phyloP scores from a whole-genome alignment of 2,797 vertebrate species.

The Smutsia temminckii region DNA sequence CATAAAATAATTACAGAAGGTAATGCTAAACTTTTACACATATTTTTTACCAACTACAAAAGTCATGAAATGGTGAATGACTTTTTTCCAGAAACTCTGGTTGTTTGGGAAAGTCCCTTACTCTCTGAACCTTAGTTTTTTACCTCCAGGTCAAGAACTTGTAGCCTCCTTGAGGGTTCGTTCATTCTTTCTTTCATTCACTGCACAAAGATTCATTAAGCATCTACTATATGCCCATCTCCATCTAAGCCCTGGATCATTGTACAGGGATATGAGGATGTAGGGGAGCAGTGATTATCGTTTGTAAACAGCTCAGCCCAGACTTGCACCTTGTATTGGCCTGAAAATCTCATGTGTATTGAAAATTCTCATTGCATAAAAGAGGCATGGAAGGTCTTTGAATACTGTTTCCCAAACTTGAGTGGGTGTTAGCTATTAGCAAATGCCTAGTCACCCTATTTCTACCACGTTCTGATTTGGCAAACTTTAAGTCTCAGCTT shows the following conservation, averaged over 20 bases:
- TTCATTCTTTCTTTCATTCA: not conserved
- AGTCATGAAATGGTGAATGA: not conserved
- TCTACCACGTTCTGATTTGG: not conserved
- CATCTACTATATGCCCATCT: not conserved
- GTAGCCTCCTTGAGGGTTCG: not conserved
- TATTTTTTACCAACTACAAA: not conserved
- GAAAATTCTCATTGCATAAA: not conserved
- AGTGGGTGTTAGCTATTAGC: not conserved
- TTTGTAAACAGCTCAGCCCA: not conserved
- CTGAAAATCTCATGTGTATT: not conserved
- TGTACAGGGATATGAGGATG: not conserved
- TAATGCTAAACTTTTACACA: not conserved
- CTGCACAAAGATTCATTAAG: conserved; percentile 9
- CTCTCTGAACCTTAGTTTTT: conserved; percentile 20
- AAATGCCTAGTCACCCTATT: not conserved
- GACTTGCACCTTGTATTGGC: not conserved
- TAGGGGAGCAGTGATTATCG: not conserved
- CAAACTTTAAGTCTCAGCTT: not conserved
- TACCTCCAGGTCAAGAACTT: not conserved
- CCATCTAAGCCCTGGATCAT: not conserved
- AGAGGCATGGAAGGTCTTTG: not conserved
- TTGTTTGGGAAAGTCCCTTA: not conserved
- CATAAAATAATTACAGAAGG: not conserved
- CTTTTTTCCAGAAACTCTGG: not conserved
- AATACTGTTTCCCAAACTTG: not conserved